Conservation (phyloP, 1,140 invertebrate genomes). For the Drosophila parvula region DNA sequence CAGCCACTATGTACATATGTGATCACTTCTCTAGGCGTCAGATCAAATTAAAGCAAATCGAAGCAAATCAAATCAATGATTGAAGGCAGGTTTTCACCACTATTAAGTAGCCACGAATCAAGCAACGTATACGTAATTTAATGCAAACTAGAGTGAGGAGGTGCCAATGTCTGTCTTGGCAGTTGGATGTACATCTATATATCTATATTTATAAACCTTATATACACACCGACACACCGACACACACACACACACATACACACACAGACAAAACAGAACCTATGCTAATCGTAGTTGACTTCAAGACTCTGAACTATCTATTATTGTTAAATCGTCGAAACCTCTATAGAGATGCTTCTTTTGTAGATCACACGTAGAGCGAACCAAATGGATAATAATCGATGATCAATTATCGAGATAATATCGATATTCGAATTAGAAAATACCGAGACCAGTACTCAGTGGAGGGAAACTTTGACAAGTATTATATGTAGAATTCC, state of each 20-base stretch:
- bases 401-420: constrained; percentile 5
- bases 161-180: constrained; percentile 24
- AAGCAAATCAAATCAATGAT: constrained; percentile 29
- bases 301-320: constrained; percentile 61
- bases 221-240: not conserved
- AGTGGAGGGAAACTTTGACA: constrained; percentile 69
- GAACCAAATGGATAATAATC: constrained; percentile 42
- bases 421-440: constrained; percentile 33
- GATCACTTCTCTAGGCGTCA: constrained; percentile 85
- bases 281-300: constrained; percentile 65
- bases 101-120: constrained; percentile 42
- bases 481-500: constrained; percentile 82
- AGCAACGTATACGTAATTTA: constrained; percentile 50
- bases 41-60: constrained; percentile 1
- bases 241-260: constrained; percentile 1
- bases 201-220: constrained; percentile 44
- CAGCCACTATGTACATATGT: constrained; percentile 84
- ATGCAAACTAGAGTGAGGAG: constrained; percentile 36
- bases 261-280: constrained; percentile 9
- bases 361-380: constrained; percentile 42
- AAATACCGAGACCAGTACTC: constrained; percentile 76
- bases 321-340: constrained; percentile 65
- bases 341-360: constrained; percentile 69
- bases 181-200: constrained; percentile 45
- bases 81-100: constrained; percentile 36